Conservation (phyloP, 2,113 vertebrate species). For the Eudyptes chrysolophus region DNA sequence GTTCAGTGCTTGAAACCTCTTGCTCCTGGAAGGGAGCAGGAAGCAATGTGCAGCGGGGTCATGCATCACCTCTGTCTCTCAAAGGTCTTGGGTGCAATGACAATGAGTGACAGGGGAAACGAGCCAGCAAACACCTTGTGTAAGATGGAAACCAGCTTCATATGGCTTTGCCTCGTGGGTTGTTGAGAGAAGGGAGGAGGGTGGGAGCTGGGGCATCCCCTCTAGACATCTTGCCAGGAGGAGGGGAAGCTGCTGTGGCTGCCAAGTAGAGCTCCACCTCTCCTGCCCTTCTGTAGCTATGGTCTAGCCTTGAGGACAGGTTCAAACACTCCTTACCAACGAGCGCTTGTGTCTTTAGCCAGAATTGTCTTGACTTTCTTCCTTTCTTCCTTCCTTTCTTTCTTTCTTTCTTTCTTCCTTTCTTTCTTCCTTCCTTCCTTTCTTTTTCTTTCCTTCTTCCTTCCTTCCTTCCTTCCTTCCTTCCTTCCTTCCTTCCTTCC, state of each 20-base stretch:
- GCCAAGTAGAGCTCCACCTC: not conserved
- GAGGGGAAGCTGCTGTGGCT: not conserved
- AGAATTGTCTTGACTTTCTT: not conserved
- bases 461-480: too few species aligned
- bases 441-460: too few species aligned
- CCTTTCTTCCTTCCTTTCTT: too few species aligned
- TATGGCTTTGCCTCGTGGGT: not conserved
- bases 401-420: too few species aligned
- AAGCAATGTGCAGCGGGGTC: not conserved
- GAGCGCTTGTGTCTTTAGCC: not conserved
- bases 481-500: too few species aligned
- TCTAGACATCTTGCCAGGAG: not conserved
- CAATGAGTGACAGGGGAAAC: fast-evolving
- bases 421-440: too few species aligned
- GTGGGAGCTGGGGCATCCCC: not conserved
- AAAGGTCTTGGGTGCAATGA: not conserved
- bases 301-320: not conserved
- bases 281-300: not conserved
- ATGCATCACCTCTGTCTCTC: not conserved
- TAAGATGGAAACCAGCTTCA: not conserved
- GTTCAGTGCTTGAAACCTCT: not conserved
- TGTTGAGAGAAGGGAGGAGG: not conserved
- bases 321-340: not conserved
- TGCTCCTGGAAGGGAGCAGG: not conserved
- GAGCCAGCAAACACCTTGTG: not conserved